Evolutionary conservation across 2,113 vertebrate species (phyloP).

Genomic region (Heptranchias perlo): DNA sequence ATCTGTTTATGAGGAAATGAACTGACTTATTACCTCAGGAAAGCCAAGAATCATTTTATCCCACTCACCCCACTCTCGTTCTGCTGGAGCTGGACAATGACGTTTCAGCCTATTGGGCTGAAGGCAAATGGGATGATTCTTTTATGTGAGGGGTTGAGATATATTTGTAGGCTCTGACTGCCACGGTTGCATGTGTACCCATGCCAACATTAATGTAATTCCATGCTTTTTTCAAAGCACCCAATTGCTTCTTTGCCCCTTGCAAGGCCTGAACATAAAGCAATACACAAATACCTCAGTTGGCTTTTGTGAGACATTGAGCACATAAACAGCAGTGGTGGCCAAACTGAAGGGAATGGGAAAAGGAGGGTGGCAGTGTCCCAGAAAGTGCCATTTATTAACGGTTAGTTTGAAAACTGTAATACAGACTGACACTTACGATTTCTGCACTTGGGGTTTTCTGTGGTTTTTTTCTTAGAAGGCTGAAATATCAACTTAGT

Average conservation of each 20-base stretch:
- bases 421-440: slow-evolving; percentile 26
- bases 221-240: slow-evolving; percentile 60
- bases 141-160: slow-evolving; percentile 39
- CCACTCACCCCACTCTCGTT: neutral
- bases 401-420: slow-evolving; percentile 27
- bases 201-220: slow-evolving; percentile 69
- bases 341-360: slow-evolving; percentile 52
- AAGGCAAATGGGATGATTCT: slow-evolving; percentile 13
- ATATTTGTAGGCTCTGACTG: slow-evolving; percentile 46
- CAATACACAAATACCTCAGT: slow-evolving; percentile 89
- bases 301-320: slow-evolving; percentile 66
- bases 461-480: slow-evolving; percentile 27
- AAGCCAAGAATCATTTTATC: slow-evolving; percentile 72
- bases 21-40: slow-evolving; percentile 95
- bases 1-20: slow-evolving; percentile 62
- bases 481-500: slow-evolving; percentile 34
- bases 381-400: slow-evolving; percentile 64
- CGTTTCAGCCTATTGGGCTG: neutral
- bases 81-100: neutral
- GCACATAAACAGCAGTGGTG: slow-evolving; percentile 61
- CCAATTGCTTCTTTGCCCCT: slow-evolving; percentile 51
- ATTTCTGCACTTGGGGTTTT: slow-evolving; percentile 36
- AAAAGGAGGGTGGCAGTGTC: slow-evolving; percentile 50
- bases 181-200: slow-evolving; percentile 57
- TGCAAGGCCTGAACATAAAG: slow-evolving; percentile 70